phyloP scores from a whole-genome alignment of 2,888 invertebrate genomes.

The Nemotelus pantherinus region DNA sequence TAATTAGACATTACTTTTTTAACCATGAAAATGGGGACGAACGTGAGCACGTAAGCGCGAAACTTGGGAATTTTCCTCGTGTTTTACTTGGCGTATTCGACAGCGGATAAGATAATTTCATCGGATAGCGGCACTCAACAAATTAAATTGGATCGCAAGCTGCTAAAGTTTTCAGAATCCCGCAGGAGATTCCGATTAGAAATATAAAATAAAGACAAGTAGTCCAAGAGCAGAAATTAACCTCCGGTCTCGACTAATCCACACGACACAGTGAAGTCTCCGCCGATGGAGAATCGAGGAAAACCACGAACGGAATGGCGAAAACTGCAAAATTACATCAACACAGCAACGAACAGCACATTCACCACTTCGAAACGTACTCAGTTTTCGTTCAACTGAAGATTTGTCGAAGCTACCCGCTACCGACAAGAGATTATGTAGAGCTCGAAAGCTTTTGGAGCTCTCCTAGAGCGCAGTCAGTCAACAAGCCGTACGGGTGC shows the following conservation, averaged over 20 bases:
- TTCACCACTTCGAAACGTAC: neutral
- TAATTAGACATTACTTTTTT: constrained; percentile 11
- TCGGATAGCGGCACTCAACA: constrained; percentile 11
- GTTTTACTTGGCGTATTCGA: neutral
- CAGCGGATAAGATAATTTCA: neutral
- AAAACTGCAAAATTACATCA: neutral
- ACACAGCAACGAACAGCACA: neutral
- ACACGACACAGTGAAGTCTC: constrained; percentile 16
- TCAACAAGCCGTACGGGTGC: no score
- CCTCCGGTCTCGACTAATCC: constrained; percentile 13
- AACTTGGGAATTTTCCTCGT: neutral
- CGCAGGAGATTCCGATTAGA: neutral
- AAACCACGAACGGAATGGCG: no score
- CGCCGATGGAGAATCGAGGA: no score
- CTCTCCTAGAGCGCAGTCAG: no score
- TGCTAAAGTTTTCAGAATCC: neutral
- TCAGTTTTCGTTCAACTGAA: neutral
- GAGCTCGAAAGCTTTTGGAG: no score
- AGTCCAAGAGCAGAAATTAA: neutral
- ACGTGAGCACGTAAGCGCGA: neutral
- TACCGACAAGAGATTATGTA: no score
- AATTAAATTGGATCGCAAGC: neutral
- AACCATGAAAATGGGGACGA: constrained; percentile 4
- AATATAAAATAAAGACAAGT: neutral
- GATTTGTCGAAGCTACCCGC: no score